Base-by-base conservation (phyloP, 1,140 invertebrate species). In the Microplitis demolitor region DNA sequence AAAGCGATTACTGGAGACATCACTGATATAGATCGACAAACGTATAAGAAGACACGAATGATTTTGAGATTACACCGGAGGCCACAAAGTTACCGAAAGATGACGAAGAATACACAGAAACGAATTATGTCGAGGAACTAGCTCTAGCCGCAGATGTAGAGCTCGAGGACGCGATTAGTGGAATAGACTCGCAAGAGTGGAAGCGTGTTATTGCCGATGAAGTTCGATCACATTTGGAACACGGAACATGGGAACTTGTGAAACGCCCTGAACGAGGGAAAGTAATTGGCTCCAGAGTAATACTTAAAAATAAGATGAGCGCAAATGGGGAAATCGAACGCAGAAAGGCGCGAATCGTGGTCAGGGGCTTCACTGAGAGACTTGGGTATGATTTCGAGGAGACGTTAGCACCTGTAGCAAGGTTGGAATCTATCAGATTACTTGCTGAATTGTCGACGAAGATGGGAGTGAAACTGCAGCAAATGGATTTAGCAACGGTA, bases 371-470 rank as follows among this genome's bases (percentile, higher is more conserved):
- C 60, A 51, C 50, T 6, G 80, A 84, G 58, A 24, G 33, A 31
- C 53, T 69, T n/a, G 79, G 78, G 14, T 71, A 81, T 14, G 78
- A 83, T 69, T 81, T n/a, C n/a, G n/a, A n/a, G n/a, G n/a, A n/a
- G n/a, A n/a, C n/a, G n/a, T n/a, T n/a, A n/a, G n/a, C n/a, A 69
- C 51, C 83, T 14, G 79, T 84, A 16, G 76, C 74, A 8, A 66
- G 72, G 24, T 71, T 54, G n/a, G 68, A 50, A 11, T 69, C 80
- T 3, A 71, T 84, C 31, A 60, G 82, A 68, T 53, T 73, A 31
- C 8, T 83, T 0, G 6, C 66, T 45, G 33, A 50, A 54, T 4
- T 58, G 4, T 53, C 54, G 79, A 11, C 75, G 69, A 51, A 58
- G 4, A 33, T 69, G 34, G 70, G 74, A 37, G 63, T 77, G 31